These are phyloP conservation scores for Ochotona curzoniae DNA, from an alignment of 2,113 vertebrate species.

Conservation along the genomic window DNA sequence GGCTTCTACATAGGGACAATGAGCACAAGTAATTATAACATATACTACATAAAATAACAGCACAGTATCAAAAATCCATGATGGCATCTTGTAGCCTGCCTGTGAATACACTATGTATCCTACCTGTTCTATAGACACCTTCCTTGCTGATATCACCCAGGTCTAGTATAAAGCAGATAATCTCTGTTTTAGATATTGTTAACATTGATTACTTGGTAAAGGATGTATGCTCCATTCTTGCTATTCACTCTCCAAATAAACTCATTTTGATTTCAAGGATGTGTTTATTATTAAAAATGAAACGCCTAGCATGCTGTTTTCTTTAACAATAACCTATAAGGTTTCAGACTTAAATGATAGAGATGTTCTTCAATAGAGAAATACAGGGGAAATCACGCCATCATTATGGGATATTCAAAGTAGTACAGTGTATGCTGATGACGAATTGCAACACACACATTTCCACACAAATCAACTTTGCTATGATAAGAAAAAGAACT, in stretches of 20 bases:
- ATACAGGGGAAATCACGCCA: not conserved
- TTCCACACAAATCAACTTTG: not conserved
- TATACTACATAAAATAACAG: not conserved
- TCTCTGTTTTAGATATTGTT: not conserved
- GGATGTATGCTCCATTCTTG: not conserved
- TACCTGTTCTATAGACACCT: not conserved
- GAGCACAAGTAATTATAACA: constrained; percentile 55
- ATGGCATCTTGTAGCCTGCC: constrained; percentile 13
- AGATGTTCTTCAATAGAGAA: not conserved
- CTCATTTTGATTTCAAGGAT: not conserved
- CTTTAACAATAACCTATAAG: not conserved
- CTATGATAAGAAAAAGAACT: not conserved
- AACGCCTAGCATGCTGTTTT: not conserved
- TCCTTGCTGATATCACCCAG: not conserved
- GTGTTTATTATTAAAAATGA: not conserved
- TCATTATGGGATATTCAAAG: not conserved
- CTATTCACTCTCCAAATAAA: not conserved
- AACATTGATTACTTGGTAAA: not conserved
- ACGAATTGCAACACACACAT: not conserved
- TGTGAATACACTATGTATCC: not conserved
- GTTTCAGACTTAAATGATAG: not conserved
- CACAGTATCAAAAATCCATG: not conserved
- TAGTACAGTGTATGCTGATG: not conserved
- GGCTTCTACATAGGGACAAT: constrained; percentile 32
- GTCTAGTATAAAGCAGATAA: not conserved